Evolutionary conservation across 2,888 invertebrate genomes (phyloP), one percentile per base, ranked within the genome.

Genomic region (Teleogryllus oceanicus): DNA sequence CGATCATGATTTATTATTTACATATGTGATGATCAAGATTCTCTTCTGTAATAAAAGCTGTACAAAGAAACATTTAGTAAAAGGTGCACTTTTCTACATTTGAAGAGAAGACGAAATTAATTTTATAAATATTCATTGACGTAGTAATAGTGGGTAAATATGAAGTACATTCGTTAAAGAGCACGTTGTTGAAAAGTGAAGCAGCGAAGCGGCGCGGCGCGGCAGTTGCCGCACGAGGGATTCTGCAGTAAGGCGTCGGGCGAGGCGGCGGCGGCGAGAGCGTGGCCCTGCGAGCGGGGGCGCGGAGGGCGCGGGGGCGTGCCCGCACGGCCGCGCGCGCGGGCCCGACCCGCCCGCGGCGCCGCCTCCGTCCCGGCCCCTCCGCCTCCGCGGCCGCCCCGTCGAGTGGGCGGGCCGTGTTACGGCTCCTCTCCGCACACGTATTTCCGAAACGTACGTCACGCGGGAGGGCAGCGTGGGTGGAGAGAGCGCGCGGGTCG

Each of bases 241-340:
- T 62, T 62, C 62, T 62, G 62, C 62, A 62, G 62, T 62, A 62
- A 62, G 62, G n/a, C 13, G 16, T 62, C 62, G 16, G 62, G 62
- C 62, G 62, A 13, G 62, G 13, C 62, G 62, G 62, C 62, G n/a
- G 62, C 11, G 62, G 62, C 62, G 62, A 62, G 62, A 62, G 62
- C 62, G 62, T 62, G 79, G 82, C 82, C 81, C 81, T 81, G 79
- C 82, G 83, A 83, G 83, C 80, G 80, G n/a, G n/a, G n/a, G 82
- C 82, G 81, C 83, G 81, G 82, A 83, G 83, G 82, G 82, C 82
- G 83, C 82, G 76, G 5, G 50, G 50, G 16, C 16, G n/a, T n/a
- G n/a, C n/a, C n/a, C n/a, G n/a, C n/a, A n/a, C n/a, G n/a, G n/a
- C n/a, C n/a, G n/a, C n/a, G n/a, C n/a, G 82, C 82, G 83, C 82